A percentile compares a stretch with the other conserved stretches of the same genome.
phyloP scores from a whole-genome alignment of 2,888 invertebrate species.

The Mylabris sibirica region DNA sequence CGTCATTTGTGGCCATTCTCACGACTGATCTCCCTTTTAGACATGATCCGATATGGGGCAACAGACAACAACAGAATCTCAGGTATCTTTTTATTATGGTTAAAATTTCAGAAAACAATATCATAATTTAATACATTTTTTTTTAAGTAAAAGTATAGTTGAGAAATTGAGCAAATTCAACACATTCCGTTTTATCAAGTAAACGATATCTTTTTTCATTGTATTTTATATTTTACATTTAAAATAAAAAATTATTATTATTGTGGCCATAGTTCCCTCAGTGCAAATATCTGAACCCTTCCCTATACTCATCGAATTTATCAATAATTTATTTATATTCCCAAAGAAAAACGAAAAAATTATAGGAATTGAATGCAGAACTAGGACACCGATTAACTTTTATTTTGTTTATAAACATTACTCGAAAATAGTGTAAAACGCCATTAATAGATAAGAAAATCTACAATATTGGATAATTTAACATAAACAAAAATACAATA shows the following conservation, averaged over 20 bases:
- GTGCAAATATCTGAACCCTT: background rate
- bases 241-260: background rate
- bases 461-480: background rate
- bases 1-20: constrained; percentile 33
- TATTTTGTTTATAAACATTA: background rate
- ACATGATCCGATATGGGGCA: constrained; percentile 6
- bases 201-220: background rate
- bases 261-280: background rate
- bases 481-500: background rate
- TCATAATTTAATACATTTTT: constrained; percentile 4
- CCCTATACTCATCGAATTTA: background rate
- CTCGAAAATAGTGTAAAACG: background rate
- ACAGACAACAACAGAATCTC: background rate
- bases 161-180: background rate
- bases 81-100: constrained; percentile 1
- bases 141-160: background rate
- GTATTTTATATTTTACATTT: background rate
- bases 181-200: background rate
- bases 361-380: background rate
- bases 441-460: background rate
- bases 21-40: constrained; percentile 17
- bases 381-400: background rate
- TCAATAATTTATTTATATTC: background rate
- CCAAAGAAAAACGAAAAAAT: background rate
- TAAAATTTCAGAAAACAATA: background rate